Percentiles rank a stretch among this genome's conserved stretches.
These are phyloP conservation scores for Tenthredo mesomela DNA, from an alignment of 2,888 invertebrate genomes.

Conservation along the genomic window DNA sequence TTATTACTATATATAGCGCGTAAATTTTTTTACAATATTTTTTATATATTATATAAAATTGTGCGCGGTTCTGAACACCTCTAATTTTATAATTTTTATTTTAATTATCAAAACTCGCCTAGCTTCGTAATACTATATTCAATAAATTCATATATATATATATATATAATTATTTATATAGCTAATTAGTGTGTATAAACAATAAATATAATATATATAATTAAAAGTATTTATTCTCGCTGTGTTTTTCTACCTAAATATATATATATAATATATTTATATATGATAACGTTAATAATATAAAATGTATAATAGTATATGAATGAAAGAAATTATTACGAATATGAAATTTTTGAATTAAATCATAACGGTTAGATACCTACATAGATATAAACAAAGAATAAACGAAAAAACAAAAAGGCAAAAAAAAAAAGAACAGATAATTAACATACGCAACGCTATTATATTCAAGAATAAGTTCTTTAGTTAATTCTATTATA, in stretches of 20 bases:
- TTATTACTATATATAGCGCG: not conserved
- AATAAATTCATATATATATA: not conserved
- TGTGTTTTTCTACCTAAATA: not conserved
- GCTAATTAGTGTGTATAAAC: not conserved
- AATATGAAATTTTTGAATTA: not conserved
- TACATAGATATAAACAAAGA: no score
- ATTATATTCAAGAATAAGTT: constrained; percentile 2
- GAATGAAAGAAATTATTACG: not conserved
- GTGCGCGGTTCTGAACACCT: not conserved
- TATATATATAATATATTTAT: not conserved
- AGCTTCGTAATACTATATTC: not conserved
- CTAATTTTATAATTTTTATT: not conserved
- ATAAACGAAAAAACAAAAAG: not conserved
- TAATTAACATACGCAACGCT: not conserved
- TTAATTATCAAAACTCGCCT: not conserved
- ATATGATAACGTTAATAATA: not conserved
- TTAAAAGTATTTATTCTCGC: not conserved
- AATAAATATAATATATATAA: not conserved
- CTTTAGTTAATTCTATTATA: constrained; percentile 3
- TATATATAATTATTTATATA: no score
- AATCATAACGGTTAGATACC: not conserved
- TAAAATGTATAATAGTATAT: not conserved
- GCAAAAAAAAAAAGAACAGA: not conserved
- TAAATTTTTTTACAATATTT: not conserved
- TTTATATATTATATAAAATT: not conserved